These are phyloP conservation scores for Dynastes tityus DNA, from an alignment of 2,888 invertebrate genomes.

Conservation along the genomic window DNA sequence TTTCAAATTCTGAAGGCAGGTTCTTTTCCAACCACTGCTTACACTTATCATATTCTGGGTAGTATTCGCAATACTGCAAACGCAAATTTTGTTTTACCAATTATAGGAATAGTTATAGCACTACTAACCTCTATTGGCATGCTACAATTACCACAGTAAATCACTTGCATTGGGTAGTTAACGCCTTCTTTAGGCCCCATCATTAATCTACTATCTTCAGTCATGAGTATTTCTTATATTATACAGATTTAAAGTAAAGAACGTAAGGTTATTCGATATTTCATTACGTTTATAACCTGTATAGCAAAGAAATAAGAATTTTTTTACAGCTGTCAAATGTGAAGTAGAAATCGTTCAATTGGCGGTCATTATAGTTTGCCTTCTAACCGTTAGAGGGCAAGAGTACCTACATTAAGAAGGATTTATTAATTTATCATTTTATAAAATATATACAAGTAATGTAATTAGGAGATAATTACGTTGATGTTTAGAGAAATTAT, in stretches of 20 bases:
- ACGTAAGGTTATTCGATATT: neutral
- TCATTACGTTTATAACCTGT: conserved; percentile 11
- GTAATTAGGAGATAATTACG: too few relatives aligned
- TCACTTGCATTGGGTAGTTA: conserved; percentile 86
- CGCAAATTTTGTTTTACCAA: conserved; percentile 21
- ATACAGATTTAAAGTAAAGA: neutral
- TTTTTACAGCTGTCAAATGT: too few relatives aligned
- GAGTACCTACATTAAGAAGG: too few relatives aligned
- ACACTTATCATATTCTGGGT: conserved; percentile 97
- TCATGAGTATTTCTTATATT: neutral
- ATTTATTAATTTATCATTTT: too few relatives aligned
- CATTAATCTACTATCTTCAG: conserved; percentile 76
- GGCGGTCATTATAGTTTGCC: too few relatives aligned
- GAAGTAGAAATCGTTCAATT: too few relatives aligned
- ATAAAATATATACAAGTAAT: too few relatives aligned
- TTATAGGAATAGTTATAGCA: neutral
- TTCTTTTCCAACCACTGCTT: conserved; percentile 97
- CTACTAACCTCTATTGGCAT: conserved; percentile 89
- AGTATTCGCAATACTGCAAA: conserved; percentile 94
- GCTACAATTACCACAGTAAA: conserved; percentile 95
- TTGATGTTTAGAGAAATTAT: too few relatives aligned
- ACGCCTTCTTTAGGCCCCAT: conserved; percentile 73
- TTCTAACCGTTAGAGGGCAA: too few relatives aligned
- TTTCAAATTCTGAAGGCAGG: conserved; percentile 94
- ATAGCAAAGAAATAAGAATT: too few relatives aligned